Evolutionary conservation across 2,797 vertebrate genomes (phyloP).

Genomic region (Austrolebias charrua): DNA sequence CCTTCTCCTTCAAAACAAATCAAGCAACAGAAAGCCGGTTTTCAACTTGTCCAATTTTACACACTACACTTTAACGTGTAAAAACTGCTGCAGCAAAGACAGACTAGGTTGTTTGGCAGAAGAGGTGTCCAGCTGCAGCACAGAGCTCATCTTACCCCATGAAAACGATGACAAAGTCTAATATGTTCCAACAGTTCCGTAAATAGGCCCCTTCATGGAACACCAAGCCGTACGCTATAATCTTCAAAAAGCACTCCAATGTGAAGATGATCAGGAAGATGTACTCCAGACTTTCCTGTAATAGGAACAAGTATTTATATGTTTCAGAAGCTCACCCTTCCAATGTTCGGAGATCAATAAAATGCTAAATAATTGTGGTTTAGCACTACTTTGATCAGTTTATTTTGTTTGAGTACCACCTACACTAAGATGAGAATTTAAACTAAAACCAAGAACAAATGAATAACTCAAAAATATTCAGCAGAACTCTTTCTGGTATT

Average conservation of each 20-base stretch:
- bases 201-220: conserved; percentile 97
- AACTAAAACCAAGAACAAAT: too few species aligned
- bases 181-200: conserved; percentile 95
- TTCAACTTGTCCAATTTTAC: neutral
- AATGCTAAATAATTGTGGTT: neutral
- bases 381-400: too few species aligned
- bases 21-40: neutral
- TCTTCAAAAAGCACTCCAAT: conserved; percentile 93
- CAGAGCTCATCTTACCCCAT: conserved; percentile 86
- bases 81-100: neutral
- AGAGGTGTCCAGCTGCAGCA: conserved; percentile 31
- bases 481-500: too few species aligned
- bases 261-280: conserved; percentile 95
- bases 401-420: too few species aligned
- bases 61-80: neutral
- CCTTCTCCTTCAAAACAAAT: neutral
- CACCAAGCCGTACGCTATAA: conserved; percentile 91
- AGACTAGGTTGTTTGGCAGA: conserved; percentile 17
- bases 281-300: conserved; percentile 94
- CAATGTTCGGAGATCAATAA: neutral
- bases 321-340: neutral
- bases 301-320: conserved; percentile 30
- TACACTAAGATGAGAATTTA: too few species aligned
- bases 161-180: conserved; percentile 97
- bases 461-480: too few species aligned